A percentile compares a stretch with the other conserved stretches of the same genome.
Conservation (phyloP, 2,888 invertebrate genomes). For the Lepas anatifera region DNA sequence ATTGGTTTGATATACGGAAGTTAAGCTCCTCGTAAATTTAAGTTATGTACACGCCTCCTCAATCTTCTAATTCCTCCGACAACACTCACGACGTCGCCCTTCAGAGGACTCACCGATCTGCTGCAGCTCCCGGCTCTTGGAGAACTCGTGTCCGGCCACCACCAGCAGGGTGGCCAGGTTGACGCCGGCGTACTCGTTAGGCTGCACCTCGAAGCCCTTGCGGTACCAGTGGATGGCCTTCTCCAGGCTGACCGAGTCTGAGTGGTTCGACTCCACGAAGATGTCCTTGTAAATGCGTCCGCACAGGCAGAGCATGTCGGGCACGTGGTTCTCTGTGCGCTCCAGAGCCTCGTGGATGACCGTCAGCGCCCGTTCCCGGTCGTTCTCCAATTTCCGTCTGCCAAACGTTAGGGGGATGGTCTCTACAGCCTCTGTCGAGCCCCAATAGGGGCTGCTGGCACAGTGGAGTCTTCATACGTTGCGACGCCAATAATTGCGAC, state of each 20-base stretch:
- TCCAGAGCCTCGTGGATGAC: slow-evolving; percentile 85
- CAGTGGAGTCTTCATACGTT: too few species aligned
- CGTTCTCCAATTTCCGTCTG: slow-evolving; percentile 33
- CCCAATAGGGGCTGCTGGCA: too few species aligned
- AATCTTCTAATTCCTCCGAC: too few species aligned
- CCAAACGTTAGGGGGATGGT: too few species aligned
- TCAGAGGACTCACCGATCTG: slow-evolving; percentile 53
- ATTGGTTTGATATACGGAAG: too few species aligned
- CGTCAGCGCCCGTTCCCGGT: slow-evolving; percentile 81
- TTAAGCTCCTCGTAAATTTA: too few species aligned
- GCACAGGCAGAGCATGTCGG: slow-evolving; percentile 93
- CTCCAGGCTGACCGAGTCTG: slow-evolving; percentile 71
- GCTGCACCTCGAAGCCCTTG: slow-evolving; percentile 94
- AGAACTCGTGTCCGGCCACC: slow-evolving; percentile 90
- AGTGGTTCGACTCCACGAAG: slow-evolving; percentile 90
- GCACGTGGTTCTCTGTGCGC: slow-evolving; percentile 86
- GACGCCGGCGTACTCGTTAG: slow-evolving; percentile 97
- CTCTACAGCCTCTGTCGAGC: too few species aligned
- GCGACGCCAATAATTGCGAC: too few species aligned
- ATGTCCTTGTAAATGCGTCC: slow-evolving; percentile 95
- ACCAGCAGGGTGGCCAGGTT: slow-evolving; percentile 94
- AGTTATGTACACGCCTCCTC: too few species aligned
- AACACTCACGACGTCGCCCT: too few species aligned
- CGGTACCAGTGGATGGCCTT: slow-evolving; percentile 96
- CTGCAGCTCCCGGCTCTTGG: slow-evolving; percentile 76